phyloP scores from a whole-genome alignment of 2,888 invertebrate species.

The Orthosia gothica region DNA sequence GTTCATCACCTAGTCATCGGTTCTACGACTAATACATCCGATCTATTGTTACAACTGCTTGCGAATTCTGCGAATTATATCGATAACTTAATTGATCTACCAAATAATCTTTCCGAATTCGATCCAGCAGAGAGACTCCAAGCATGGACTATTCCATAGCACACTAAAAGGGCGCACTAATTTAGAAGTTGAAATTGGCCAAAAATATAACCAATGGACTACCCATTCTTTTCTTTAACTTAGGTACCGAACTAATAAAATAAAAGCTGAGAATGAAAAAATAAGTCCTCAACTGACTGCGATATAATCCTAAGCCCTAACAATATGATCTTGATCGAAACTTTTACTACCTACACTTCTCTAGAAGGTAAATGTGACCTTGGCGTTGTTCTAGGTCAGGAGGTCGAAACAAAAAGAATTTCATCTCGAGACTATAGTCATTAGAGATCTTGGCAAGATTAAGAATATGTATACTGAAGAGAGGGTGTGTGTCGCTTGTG shows the following conservation, averaged over 20 bases:
- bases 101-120: no score
- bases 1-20: no score
- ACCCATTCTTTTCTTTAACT: not conserved
- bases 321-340: slow-evolving; percentile 21
- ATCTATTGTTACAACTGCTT: not conserved
- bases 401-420: slow-evolving; percentile 40
- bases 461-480: not conserved
- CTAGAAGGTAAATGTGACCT: slow-evolving; percentile 25
- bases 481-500: not conserved
- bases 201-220: no score
- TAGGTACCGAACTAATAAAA: not conserved
- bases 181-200: no score
- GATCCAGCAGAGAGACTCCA: no score
- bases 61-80: not conserved
- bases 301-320: not conserved
- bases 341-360: not conserved
- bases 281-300: not conserved
- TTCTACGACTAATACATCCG: not conserved
- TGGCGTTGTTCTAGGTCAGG: not conserved
- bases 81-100: no score
- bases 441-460: not conserved
- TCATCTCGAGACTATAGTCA: slow-evolving; percentile 12
- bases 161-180: no score
- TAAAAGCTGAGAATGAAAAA: not conserved
- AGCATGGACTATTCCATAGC: no score